Evolutionary conservation across 2,113 vertebrate genomes (phyloP), one percentile per base, ranked within the genome.

Genomic region (Prolemur simus): DNA sequence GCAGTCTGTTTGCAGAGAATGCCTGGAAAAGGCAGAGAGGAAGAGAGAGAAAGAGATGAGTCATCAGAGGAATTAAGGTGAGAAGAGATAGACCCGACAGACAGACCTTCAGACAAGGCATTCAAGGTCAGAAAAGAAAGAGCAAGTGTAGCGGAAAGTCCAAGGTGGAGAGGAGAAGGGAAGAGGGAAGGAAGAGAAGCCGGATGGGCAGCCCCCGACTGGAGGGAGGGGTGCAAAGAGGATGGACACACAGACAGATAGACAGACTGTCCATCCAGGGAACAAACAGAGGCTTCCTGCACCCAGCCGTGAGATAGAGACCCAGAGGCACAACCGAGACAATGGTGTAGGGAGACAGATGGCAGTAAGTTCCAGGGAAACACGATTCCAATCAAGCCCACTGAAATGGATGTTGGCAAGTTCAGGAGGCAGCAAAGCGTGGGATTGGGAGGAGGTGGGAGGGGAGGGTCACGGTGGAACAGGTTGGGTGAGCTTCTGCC

Each of bases 331-430:
- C 76, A 27, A 82, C 68, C 23, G 6, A 87, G 83, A 80, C 68
- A 21, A 56, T 1, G 12, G 58, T 13, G 2, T 5, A 37, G 68
- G 92, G 88, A 93, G 95, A 95, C 89, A 89, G 95, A 96, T 73
- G 86, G 89, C 15, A 18, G 49, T 68, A 29, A 87, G 87, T 60
- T 87, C 83, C 89, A 12, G 77, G 81, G 58, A 96, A 73, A 84
- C 77, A 5, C 0, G 27, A 63, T 56, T 82, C 95, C 14, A 76
- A 25, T 92, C 96, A 52, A 95, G 45, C 84, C 93, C 91, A 68
- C 27, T 93, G 95, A 96, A 98, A 98, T 92, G 98, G 96, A 98
- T 96, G 94, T 77, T 98, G 97, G 96, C n/a, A 89, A 97, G 86
- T 87, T 97, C 17, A 23, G 96, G 89, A 97, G 81, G 94, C 97